Percentiles rank a stretch among this genome's conserved stretches.
Evolutionary conservation across 2,113 vertebrate genomes (phyloP).

Genomic region (Phalacrocorax brasilianus): DNA sequence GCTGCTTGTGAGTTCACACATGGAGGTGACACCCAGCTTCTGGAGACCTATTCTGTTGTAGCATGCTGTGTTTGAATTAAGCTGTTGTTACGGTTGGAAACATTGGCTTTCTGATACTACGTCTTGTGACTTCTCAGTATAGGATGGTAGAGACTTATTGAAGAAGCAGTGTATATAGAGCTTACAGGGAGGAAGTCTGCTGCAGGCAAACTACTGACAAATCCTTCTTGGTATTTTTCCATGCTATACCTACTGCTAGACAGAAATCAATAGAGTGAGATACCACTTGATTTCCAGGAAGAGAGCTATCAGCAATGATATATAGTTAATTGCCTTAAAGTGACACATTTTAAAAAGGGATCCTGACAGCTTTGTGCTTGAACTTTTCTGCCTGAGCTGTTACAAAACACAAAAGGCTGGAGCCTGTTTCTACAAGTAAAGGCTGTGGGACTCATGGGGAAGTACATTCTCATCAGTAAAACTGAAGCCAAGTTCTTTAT

Average conservation of each 20-base stretch:
- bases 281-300: slow-evolving; percentile 18
- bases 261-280: background rate
- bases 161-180: background rate
- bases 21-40: background rate
- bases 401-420: background rate
- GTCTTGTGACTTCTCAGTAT: background rate
- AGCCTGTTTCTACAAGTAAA: background rate
- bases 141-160: background rate
- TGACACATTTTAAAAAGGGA: background rate
- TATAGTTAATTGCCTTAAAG: background rate
- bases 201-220: background rate
- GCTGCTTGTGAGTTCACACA: background rate
- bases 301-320: background rate
- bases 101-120: background rate
- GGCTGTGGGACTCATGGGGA: background rate
- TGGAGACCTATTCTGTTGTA: background rate
- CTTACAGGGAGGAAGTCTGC: background rate
- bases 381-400: background rate
- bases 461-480: background rate
- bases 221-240: background rate
- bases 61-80: background rate
- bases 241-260: background rate
- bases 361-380: background rate
- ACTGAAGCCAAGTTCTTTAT: background rate
- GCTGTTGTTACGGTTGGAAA: background rate